These are phyloP conservation scores for Spongilla lacustris DNA, from an alignment of 37 sponge, comb jelly and placozoan species.

Conservation along the genomic window DNA sequence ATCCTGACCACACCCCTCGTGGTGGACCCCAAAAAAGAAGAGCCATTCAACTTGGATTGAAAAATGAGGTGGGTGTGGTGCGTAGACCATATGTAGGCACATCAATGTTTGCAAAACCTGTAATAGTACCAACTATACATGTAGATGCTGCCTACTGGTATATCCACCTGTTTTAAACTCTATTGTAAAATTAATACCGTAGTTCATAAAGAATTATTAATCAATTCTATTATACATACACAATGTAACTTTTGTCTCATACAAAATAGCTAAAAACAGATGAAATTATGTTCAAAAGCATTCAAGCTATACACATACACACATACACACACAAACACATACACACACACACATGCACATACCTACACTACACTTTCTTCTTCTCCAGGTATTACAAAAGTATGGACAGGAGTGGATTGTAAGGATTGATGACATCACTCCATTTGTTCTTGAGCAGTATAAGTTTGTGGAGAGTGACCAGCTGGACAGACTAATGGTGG, in stretches of 20 bases:
- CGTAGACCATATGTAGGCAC: too few relatives aligned
- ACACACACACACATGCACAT: too few relatives aligned
- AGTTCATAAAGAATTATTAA: too few relatives aligned
- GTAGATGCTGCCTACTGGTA: too few relatives aligned
- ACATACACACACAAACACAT: background rate
- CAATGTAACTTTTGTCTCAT: too few relatives aligned
- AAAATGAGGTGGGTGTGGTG: slow-evolving; percentile 54
- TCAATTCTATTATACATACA: too few relatives aligned
- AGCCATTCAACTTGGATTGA: slow-evolving; percentile 81
- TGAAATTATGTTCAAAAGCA: too few relatives aligned
- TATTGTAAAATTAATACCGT: too few relatives aligned
- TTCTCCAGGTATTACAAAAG: slow-evolving; percentile 11
- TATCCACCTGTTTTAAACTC: too few relatives aligned
- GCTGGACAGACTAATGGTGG: slow-evolving; percentile 51
- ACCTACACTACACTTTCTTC: background rate
- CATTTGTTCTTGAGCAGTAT: slow-evolving; percentile 73
- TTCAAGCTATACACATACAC: background rate
- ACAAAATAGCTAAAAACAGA: too few relatives aligned
- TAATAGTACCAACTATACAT: too few relatives aligned
- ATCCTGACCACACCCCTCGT: slow-evolving; percentile 76
- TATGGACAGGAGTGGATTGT: slow-evolving; percentile 76
- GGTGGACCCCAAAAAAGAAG: slow-evolving; percentile 57
- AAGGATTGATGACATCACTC: slow-evolving; percentile 70
- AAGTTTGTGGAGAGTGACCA: slow-evolving; percentile 35
- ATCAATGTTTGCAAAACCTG: too few relatives aligned